Evolutionary conservation across 2,888 invertebrate species (phyloP), one percentile per base, ranked within the genome.

Genomic region (Mechanitis mazaeus): DNA sequence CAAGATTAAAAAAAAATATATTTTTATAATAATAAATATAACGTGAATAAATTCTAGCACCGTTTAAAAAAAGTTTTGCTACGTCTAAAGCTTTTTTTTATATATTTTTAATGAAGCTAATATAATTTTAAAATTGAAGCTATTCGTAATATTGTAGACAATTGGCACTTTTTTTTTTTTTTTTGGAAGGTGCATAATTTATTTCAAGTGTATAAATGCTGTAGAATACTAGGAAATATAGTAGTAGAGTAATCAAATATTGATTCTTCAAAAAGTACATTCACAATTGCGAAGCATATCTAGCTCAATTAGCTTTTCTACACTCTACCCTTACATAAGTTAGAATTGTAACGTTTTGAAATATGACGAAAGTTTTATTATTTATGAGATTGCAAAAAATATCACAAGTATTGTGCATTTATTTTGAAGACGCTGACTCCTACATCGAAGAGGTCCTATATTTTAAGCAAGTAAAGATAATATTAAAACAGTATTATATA

Each of bases 121-220:
- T 1, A 28, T 6, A 50, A 50, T 31, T 9, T 50, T 50, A 31
- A 50, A 50, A 50, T 50, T 20, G 4, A 50, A 28, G 50, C 28
- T 28, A 1, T 50, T 50, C 3, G 31, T 63, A 65, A 53, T 54
- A 46, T 54, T 56, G 35, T 54, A 45, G 2, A 42, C 53, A 63
- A 66, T 76, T 77, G 77, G 76, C 77, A 77, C 76, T 74, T 72
- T 50, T n/a, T 50, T 28, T 31, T 31, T n/a, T 2, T 28, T 50
- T 20, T 7, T 4, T 3, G 28, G 50, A 28, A 31, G 1, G 50
- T 50, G 50, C 31, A 31, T 42, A 42, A 5, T 50, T 31, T 50
- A 50, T 6, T 6, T 31, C 28, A 7, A 31, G 31, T 50, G 9
- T 11, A 50, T 31, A 50, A 50, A 50, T n/a, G 28, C n/a, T 50